Conservation (phyloP, 2,113 vertebrate species). For the Axis porcinus region DNA sequence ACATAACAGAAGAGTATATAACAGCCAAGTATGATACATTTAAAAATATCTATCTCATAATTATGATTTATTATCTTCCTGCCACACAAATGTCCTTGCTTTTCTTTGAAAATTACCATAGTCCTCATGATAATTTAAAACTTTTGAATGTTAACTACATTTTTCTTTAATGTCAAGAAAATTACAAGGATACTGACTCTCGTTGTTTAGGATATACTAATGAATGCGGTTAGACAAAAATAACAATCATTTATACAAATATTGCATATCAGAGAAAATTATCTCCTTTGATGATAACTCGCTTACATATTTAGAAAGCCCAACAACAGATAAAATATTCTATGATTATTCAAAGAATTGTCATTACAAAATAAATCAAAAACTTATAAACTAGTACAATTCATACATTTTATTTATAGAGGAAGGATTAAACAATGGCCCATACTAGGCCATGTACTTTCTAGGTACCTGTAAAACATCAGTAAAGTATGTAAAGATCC, state of each 20-base stretch:
- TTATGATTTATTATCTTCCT: not conserved
- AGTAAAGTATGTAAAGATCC: not conserved
- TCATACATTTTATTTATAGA: not conserved
- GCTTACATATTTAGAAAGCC: not conserved
- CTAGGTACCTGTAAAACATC: not conserved
- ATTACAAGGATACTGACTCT: not conserved
- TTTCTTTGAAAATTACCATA: not conserved
- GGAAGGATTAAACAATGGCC: not conserved
- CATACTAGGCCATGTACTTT: not conserved
- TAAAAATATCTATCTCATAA: not conserved
- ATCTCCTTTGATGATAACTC: not conserved
- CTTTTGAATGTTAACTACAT: not conserved
- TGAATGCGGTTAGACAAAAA: not conserved
- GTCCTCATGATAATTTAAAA: not conserved
- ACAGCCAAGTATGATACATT: not conserved
- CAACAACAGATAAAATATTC: not conserved
- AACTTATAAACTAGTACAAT: not conserved
- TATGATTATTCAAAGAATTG: not conserved
- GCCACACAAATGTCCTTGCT: not conserved
- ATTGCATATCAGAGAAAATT: not conserved
- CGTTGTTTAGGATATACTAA: not conserved
- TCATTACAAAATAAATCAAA: not conserved
- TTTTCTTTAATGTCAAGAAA: not conserved
- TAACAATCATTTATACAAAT: not conserved
- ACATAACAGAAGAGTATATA: not conserved